Conservation (phyloP, 2,113 vertebrate genomes). For the Proterorhinus semilunaris region DNA sequence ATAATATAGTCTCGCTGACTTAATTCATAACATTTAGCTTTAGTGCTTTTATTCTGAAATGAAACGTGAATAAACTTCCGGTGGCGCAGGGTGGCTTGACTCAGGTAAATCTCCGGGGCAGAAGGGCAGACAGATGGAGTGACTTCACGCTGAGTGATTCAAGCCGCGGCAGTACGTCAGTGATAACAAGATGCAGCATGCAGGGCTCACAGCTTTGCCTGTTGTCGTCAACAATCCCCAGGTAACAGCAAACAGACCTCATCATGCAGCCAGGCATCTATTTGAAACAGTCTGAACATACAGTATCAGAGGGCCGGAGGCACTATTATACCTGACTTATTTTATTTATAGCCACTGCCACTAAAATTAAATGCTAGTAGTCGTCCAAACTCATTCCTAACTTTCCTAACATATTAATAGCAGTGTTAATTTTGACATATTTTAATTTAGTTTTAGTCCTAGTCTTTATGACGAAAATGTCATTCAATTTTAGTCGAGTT, state of each 20-base stretch:
- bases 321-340: too few relatives aligned
- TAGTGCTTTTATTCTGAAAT: constrained; percentile 42
- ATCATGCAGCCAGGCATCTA: not conserved
- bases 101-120: constrained; percentile 36
- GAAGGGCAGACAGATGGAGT: constrained; percentile 59
- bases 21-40: not conserved
- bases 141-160: constrained; percentile 59
- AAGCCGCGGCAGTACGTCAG: constrained; percentile 32
- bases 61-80: constrained; percentile 7
- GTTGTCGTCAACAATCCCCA: not conserved
- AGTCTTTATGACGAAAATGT: too few relatives aligned
- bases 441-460: too few relatives aligned
- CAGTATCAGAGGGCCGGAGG: too few relatives aligned
- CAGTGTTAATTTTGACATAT: too few relatives aligned
- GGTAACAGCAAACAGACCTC: not conserved
- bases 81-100: not conserved
- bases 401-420: too few relatives aligned
- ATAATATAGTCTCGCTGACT: not conserved
- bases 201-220: not conserved
- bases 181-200: constrained; percentile 46
- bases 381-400: too few relatives aligned
- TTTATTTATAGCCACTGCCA: too few relatives aligned
- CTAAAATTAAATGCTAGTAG: too few relatives aligned
- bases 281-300: too few relatives aligned
- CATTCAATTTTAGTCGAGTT: too few relatives aligned